Evolutionary conservation across 1,140 invertebrate genomes (phyloP), one percentile per base, ranked within the genome.

Genomic region (Zelostemma sp.): DNA sequence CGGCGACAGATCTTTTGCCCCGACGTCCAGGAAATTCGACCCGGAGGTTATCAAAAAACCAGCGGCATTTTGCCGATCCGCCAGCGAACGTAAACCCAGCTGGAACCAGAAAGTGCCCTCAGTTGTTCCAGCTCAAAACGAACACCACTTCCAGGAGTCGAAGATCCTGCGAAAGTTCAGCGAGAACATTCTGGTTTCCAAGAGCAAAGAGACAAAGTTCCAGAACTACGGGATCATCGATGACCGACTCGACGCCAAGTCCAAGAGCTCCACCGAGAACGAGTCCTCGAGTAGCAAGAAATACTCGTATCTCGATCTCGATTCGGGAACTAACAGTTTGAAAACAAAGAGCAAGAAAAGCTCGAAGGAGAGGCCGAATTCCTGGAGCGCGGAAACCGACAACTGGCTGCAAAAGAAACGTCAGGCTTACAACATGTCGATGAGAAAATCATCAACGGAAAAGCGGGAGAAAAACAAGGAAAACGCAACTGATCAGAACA

Each of bases 191-290:
- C 48, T 74, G 18, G 74, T 69, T 28, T 78, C 75, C 11, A 77
- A 81, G 48, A 68, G 79, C 38, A 76, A 76, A 35, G 63, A 73
- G 8, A 78, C 80, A 0, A 83, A 72, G 31, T 84, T 80, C 48
- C 79, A 78, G 49, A 65, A 85, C 68, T 85, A 85, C 61, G 83
- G 83, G 11, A 67, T 79, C 1, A 81, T 85, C 18, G 81, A 83
- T 71, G 48, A 67, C 11, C 49, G 21, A 6, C 3, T 38, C 21
- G 35, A 68, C 18, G 15, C 40, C 6, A 72, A 68, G 41, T 35
- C 31, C 4, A 70, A 71, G 46, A 62, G 41, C 48, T 38, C 54
- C 0, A 70, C 72, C 14, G 71, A 79, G 17, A 35, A 17, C 8
- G 68, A 73, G 6, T 40, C 14, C 0, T 15, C 12, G 0, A 58